Evolutionary conservation across 2,113 vertebrate species (phyloP), one percentile per base, ranked within the genome.

Genomic region (Hucho hucho): DNA sequence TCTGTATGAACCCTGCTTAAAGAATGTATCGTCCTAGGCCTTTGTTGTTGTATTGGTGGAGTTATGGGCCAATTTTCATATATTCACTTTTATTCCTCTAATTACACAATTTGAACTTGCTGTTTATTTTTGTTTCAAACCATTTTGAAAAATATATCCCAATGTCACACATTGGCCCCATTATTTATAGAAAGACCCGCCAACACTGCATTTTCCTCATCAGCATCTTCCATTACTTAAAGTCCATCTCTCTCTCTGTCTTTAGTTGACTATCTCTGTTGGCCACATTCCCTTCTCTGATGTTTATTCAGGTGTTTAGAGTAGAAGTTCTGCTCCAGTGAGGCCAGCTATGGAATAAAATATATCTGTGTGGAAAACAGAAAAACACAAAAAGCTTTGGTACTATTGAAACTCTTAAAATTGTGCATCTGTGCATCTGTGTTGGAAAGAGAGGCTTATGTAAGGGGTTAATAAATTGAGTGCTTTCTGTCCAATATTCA

Each of bases 401-500:
- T 74, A 69, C 59, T 84, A 68, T 77, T 16, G 14, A 53, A 53
- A 53, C 14, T 18, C 49, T 18, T 14, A 18, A 12, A 43, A 43
- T 43, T 26, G 16, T n/a, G 20, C 3, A 14, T 18, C 18, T 20
- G 78, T 86, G 77, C 73, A 77, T 43, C 67, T 79, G 84, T 72
- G 72, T 78, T 84, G 77, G 64, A 81, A 83, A 73, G 32, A 71
- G 73, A 78, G 79, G 77, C 79, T 86, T 84, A 83, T 73, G 13
- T 67, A 29, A 29, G 18, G 28, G 18, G 65, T 67, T 67, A 18
- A 46, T 47, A 14, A 24, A 90, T 77, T 68, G 75, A 68, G 78
- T 75, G 76, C 89, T 84, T 81, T 84, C 78, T 63, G 65, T 78
- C 85, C 76, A 86, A 83, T 87, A 87, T 87, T 84, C 73, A 81